phyloP scores from a whole-genome alignment of 2,888 invertebrate species.

The Odontocerum albicorne region DNA sequence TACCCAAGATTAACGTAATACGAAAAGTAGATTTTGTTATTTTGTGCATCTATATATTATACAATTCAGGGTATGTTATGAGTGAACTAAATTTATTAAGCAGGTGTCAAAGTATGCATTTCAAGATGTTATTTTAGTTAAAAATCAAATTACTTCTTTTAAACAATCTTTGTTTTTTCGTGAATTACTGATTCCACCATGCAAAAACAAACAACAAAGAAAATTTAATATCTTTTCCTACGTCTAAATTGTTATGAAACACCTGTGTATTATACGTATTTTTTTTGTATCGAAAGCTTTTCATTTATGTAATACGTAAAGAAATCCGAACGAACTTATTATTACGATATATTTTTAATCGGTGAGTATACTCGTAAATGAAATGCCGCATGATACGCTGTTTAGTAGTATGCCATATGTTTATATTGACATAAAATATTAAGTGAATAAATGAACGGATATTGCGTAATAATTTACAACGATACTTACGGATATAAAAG shows the following conservation, averaged over 20 bases:
- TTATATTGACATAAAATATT: constrained; percentile 7
- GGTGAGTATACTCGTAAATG: neutral
- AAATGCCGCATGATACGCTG: neutral
- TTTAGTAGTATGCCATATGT: neutral
- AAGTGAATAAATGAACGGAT: constrained; percentile 6
- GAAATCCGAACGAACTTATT: constrained; percentile 3
- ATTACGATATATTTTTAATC: neutral
- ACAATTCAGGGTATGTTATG: too few species aligned
- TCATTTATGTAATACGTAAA: constrained; percentile 13
- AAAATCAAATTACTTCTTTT: too few species aligned
- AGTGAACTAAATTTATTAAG: too few species aligned
- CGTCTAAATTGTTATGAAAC: constrained; percentile 14
- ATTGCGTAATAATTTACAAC: constrained; percentile 1
- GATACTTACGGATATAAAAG: neutral
- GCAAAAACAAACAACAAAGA: too few species aligned
- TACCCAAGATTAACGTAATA: too few species aligned
- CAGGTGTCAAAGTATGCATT: too few species aligned
- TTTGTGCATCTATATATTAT: too few species aligned
- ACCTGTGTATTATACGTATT: constrained; percentile 9
- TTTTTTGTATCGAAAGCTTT: constrained; percentile 6
- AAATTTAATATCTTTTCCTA: too few species aligned
- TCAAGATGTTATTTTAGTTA: too few species aligned
- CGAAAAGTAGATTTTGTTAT: too few species aligned
- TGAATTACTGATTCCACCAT: too few species aligned
- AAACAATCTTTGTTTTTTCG: too few species aligned